A percentile compares a stretch with the other conserved stretches of the same genome.
phyloP scores from a whole-genome alignment of 2,113 vertebrate species.

The Pleuronectes platessa region DNA sequence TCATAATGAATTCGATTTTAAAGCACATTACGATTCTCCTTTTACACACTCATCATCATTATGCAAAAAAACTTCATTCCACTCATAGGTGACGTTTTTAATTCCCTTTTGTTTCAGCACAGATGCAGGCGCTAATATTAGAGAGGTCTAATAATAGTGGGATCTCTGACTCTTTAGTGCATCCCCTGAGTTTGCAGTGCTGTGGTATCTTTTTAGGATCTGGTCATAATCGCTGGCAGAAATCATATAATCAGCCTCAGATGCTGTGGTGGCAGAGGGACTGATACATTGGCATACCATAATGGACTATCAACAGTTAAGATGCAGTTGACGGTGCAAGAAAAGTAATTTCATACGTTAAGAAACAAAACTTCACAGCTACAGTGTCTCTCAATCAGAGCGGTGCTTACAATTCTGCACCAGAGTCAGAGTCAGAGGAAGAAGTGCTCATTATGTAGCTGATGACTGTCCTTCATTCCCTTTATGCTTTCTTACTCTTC shows the following conservation, averaged over 20 bases:
- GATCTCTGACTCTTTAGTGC: constrained; percentile 31
- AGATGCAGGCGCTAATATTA: constrained; percentile 56
- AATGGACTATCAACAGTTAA: neutral
- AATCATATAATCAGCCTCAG: too few species aligned
- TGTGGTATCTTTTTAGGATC: constrained; percentile 15
- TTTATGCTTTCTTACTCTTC: neutral
- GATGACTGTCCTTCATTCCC: constrained; percentile 5
- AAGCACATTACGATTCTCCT: neutral
- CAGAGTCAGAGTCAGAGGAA: constrained; percentile 13
- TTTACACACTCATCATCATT: neutral
- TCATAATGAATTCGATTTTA: neutral
- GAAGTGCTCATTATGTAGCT: constrained; percentile 5
- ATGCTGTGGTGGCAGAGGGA: too few species aligned
- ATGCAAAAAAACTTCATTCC: constrained; percentile 24
- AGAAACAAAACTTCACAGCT: neutral
- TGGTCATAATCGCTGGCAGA: neutral
- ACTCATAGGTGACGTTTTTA: constrained; percentile 44
- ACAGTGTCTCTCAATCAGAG: neutral
- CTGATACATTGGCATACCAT: too few species aligned
- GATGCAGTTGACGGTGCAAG: neutral
- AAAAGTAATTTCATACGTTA: constrained; percentile 13
- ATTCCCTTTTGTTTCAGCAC: constrained; percentile 58
- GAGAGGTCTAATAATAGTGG: constrained; percentile 50
- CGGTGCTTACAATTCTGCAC: neutral
- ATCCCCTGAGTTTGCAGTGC: constrained; percentile 40